These are phyloP conservation scores for Pyrocephalus nanus DNA, from an alignment of 2,797 vertebrate species.

Conservation along the genomic window DNA sequence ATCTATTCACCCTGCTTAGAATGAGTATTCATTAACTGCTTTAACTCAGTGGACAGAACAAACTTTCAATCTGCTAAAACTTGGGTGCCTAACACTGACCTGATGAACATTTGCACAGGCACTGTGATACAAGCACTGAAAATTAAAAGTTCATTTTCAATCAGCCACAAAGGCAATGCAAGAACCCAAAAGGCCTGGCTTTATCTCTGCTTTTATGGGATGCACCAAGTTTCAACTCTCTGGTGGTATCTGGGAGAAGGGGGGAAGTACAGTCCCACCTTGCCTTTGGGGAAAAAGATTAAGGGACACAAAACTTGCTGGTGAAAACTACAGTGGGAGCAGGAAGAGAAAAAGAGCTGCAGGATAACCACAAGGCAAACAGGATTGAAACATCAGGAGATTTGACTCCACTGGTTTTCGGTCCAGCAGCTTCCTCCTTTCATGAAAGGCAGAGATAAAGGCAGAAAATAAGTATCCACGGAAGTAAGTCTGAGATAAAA, in stretches of 20 bases:
- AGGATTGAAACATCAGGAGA: neutral
- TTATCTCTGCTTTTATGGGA: slow-evolving; percentile 8
- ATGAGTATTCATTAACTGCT: neutral
- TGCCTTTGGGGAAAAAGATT: neutral
- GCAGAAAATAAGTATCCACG: neutral
- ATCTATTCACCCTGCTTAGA: neutral
- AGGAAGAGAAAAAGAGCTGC: neutral
- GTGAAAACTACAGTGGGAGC: neutral
- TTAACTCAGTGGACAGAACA: neutral
- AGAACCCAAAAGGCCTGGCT: neutral
- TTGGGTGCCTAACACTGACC: neutral
- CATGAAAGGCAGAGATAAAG: neutral
- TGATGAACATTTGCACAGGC: neutral
- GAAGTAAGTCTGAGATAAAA: neutral
- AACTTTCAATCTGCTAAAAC: neutral
- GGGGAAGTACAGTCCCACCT: neutral
- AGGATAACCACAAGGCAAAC: neutral
- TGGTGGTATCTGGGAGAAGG: neutral
- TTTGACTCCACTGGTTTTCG: neutral
- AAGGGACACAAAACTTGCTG: neutral
- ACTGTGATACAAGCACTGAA: slow-evolving; percentile 2
- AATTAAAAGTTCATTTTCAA: neutral
- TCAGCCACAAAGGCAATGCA: slow-evolving; percentile 18
- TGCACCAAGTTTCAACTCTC: neutral
- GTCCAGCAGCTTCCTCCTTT: neutral